Conservation (phyloP, 2,113 vertebrate genomes). For the Erythrolamprus reginae region DNA sequence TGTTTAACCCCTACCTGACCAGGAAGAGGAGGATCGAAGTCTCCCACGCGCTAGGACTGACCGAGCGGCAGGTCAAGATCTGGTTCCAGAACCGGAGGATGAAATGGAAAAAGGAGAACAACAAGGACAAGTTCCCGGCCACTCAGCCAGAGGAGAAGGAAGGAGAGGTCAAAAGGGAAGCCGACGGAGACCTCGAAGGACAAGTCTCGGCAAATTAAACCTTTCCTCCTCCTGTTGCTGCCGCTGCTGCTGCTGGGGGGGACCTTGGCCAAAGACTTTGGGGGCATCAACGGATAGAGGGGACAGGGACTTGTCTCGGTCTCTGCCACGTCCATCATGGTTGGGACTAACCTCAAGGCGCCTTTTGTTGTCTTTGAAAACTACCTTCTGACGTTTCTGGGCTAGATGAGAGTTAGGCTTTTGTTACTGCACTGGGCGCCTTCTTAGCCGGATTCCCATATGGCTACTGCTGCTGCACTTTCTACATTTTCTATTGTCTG, state of each 20-base stretch:
- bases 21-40: slow-evolving; percentile 83
- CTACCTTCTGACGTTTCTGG: slow-evolving; percentile 49
- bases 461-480: slow-evolving; percentile 2
- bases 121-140: slow-evolving; percentile 81
- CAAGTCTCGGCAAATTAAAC: slow-evolving; percentile 60
- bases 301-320: not conserved
- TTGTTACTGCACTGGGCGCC: slow-evolving; percentile 28
- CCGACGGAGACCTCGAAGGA: slow-evolving; percentile 66
- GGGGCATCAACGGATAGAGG: slow-evolving; percentile 8
- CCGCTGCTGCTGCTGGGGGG: not conserved
- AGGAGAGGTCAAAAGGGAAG: slow-evolving; percentile 68
- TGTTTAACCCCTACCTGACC: slow-evolving; percentile 85
- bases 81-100: slow-evolving; percentile 69
- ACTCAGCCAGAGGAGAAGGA: slow-evolving; percentile 75
- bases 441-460: slow-evolving; percentile 32
- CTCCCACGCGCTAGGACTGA: slow-evolving; percentile 81
- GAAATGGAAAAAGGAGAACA: slow-evolving; percentile 74
- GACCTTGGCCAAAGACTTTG: slow-evolving; percentile 42
- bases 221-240: not conserved
- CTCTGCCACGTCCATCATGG: not conserved
- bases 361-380: slow-evolving; percentile 28
- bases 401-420: slow-evolving; percentile 45
- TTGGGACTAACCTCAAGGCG: not conserved
- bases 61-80: slow-evolving; percentile 82
- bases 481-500: not conserved